Base-by-base conservation (phyloP, 2,888 invertebrate species). In the Orgyia antiqua region DNA sequence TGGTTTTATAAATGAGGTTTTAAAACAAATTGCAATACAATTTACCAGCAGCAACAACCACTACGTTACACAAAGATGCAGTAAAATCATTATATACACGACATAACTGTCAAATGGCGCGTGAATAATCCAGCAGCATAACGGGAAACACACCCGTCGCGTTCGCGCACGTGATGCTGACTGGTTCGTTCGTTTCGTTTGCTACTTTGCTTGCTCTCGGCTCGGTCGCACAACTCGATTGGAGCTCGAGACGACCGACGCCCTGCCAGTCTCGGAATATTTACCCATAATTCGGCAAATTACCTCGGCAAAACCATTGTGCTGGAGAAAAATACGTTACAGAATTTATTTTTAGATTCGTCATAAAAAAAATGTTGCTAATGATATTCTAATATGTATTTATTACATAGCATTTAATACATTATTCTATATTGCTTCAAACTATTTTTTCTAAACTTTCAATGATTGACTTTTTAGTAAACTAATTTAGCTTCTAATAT, bases 121-220 rank as follows among this genome's bases (percentile, higher is more conserved):
- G 84, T 78, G 80, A 79, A 71, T 72, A 67, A 65, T 60, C 56
- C 58, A 48, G 42, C 57, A 50, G 45, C 42, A 45, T 47, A 35
- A 42, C 58, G 43, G 50, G 42, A 47, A 35, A 64, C 67, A 72
- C 84, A 45, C 49, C 76, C 76, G 65, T 51, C 73, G 46, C 76
- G 68, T 50, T 37, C 68, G 68, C 64, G 68, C 77, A 72, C 80
- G 80, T 79, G 83, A 84, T 80, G 84, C 82, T 79, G 80, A 84
- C 84, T 84, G 82, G 68, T 52, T 71, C 10, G 10, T 23, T 23
- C 23, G 20, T 8, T 18, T 18, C 59, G 69, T 58, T 66, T 47
- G 60, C 60, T 68, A 50, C 51, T 50, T 45, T 53, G 48, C 51
- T 52, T n/a, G n/a, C n/a, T n/a, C n/a, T n/a, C n/a, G n/a, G n/a